Evolutionary conservation across 2,113 vertebrate genomes (phyloP).

Genomic region (Lepus americanus): DNA sequence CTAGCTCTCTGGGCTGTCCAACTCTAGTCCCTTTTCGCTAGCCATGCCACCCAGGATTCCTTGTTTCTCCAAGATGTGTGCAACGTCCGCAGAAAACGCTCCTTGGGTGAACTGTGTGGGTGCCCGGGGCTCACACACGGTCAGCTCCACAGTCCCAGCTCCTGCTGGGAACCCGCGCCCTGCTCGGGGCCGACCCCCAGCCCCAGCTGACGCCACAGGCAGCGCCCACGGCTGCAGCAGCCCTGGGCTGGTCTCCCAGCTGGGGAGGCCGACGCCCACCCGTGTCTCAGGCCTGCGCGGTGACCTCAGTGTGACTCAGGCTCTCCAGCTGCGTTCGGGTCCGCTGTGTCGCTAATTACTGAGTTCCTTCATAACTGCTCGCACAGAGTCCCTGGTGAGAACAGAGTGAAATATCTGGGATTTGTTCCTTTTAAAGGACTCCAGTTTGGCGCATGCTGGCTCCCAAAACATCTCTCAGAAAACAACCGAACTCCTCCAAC

Average conservation of each 20-base stretch:
- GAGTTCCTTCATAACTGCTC: rapidly evolving
- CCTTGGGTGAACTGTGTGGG: rapidly evolving
- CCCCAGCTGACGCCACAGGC: neutral
- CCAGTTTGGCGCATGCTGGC: neutral
- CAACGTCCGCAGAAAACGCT: no score
- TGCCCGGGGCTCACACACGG: rapidly evolving
- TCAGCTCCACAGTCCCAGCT: neutral
- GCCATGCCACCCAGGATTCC: rapidly evolving
- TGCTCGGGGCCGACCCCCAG: neutral
- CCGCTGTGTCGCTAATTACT: rapidly evolving
- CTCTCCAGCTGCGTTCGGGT: neutral
- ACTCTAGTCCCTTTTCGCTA: neutral
- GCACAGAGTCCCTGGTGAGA: neutral
- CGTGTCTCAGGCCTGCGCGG: no score
- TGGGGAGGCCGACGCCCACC: neutral
- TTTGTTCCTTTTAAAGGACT: neutral
- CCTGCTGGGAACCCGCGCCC: no score
- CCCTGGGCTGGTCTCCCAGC: neutral
- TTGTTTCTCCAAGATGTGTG: neutral
- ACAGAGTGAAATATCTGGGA: neutral
- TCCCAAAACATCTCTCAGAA: neutral
- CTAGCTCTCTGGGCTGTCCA: rapidly evolving
- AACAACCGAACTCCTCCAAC: neutral
- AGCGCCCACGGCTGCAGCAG: neutral
- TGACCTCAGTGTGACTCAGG: neutral